These are phyloP conservation scores for Trissolcus brochymenae DNA, from an alignment of 2,888 invertebrate genomes.

Conservation along the genomic window DNA sequence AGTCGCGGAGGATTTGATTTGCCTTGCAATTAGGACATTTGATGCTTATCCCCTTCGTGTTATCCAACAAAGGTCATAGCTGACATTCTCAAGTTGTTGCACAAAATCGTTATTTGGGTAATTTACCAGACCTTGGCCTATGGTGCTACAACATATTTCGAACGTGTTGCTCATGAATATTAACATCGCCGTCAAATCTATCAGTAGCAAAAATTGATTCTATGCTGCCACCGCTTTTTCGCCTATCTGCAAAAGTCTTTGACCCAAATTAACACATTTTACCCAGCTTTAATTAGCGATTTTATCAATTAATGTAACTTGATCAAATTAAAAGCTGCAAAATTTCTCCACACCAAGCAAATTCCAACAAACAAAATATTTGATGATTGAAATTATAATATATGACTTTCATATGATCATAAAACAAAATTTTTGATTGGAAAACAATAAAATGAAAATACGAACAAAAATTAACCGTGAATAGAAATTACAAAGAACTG, in stretches of 20 bases:
- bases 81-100: conserved; percentile 43
- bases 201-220: conserved; percentile 15
- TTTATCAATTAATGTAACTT: too few relatives aligned
- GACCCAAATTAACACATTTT: too few relatives aligned
- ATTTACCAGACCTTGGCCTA: conserved; percentile 56
- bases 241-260: background rate
- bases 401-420: too few relatives aligned
- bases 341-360: too few relatives aligned
- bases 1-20: conserved; percentile 25
- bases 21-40: conserved; percentile 50
- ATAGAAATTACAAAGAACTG: too few relatives aligned
- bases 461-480: too few relatives aligned
- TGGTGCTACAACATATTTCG: conserved; percentile 42
- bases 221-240: background rate
- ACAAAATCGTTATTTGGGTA: conserved; percentile 57
- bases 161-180: conserved; percentile 26
- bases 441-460: too few relatives aligned
- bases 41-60: conserved; percentile 52
- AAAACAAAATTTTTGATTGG: too few relatives aligned
- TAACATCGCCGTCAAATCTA: conserved; percentile 17
- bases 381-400: too few relatives aligned
- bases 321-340: too few relatives aligned
- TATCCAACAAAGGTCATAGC: conserved; percentile 54
- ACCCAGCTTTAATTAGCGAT: too few relatives aligned
- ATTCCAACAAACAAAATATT: too few relatives aligned